A percentile compares a stretch with the other conserved stretches of the same genome.
Conservation (phyloP, 2,113 vertebrate genomes). For the Micronycteris hirsuta region DNA sequence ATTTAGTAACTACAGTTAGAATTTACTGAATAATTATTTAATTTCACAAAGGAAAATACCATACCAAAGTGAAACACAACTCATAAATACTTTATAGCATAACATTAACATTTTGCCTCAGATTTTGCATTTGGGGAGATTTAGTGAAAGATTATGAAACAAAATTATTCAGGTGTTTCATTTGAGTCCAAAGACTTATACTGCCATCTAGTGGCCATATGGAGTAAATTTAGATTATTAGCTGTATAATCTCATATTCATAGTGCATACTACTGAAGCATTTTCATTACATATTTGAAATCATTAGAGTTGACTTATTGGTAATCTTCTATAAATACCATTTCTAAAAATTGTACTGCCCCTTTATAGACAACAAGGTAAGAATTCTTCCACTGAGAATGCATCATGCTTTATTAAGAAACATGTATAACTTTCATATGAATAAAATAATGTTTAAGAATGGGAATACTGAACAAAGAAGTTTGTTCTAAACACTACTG, state of each 20-base stretch:
- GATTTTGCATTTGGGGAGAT: slow-evolving; percentile 44
- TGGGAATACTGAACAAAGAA: background rate
- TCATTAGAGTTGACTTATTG: background rate
- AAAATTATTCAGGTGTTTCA: background rate
- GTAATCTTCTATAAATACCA: background rate
- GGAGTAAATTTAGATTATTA: slow-evolving; percentile 32
- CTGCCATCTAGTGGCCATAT: slow-evolving; percentile 79
- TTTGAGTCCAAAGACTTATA: slow-evolving; percentile 59
- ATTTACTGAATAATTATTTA: background rate
- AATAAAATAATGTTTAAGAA: slow-evolving; percentile 10
- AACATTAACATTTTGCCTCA: slow-evolving; percentile 30
- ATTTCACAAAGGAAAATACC: slow-evolving; percentile 16
- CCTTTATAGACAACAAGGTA: background rate
- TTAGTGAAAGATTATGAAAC: slow-evolving; percentile 28
- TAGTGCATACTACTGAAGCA: background rate
- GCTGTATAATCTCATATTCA: background rate
- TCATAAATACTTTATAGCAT: slow-evolving; percentile 36
- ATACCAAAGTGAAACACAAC: slow-evolving; percentile 1
- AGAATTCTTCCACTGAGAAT: background rate
- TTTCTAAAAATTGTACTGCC: background rate
- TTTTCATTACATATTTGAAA: background rate
- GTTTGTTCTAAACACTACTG: background rate
- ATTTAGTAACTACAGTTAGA: background rate
- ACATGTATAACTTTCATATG: background rate
- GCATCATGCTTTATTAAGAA: background rate